Evolutionary conservation across 2,888 invertebrate species (phyloP).

Genomic region (Lingula anatina): DNA sequence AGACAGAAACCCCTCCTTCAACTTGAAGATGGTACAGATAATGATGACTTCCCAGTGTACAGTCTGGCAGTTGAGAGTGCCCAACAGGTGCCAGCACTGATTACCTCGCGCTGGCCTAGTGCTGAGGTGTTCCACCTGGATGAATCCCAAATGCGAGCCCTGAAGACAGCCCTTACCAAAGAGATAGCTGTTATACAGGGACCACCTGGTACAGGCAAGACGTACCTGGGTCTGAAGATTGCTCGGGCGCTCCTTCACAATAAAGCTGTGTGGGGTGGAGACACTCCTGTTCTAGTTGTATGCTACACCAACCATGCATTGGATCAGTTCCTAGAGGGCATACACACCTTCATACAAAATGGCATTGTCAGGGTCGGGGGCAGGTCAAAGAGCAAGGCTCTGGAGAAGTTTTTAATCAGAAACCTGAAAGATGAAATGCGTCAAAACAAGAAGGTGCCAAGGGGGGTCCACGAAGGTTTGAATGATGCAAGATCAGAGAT

Average conservation of each 20-base stretch:
- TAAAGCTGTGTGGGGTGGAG: slow-evolving; percentile 47
- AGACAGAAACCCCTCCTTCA: too few species aligned
- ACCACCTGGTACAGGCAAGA: slow-evolving; percentile 85
- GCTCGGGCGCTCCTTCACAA: slow-evolving; percentile 63
- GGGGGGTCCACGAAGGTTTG: slow-evolving; percentile 5
- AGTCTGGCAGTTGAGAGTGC: not conserved
- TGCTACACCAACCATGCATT: slow-evolving; percentile 33
- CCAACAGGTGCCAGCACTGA: not conserved
- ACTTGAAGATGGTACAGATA: too few species aligned
- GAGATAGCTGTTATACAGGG: slow-evolving; percentile 54
- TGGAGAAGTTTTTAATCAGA: slow-evolving; percentile 10
- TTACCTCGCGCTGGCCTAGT: slow-evolving; percentile 17
- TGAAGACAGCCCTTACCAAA: slow-evolving; percentile 36
- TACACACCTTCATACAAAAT: slow-evolving; percentile 7
- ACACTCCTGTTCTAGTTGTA: slow-evolving; percentile 26
- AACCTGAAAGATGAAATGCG: slow-evolving; percentile 1
- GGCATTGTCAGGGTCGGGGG: slow-evolving; percentile 23
- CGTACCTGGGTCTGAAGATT: slow-evolving; percentile 72
- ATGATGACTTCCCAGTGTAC: too few species aligned
- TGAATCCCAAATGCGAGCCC: slow-evolving; percentile 35
- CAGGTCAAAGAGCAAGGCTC: slow-evolving; percentile 12
- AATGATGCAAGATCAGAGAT: slow-evolving; percentile 5
- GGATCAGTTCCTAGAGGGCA: slow-evolving; percentile 29
- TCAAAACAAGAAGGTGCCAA: slow-evolving; percentile 8
- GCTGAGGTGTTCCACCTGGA: slow-evolving; percentile 27